These are phyloP conservation scores for Polyommatus iphigenia DNA, from an alignment of 2,888 invertebrate genomes.

Conservation along the genomic window DNA sequence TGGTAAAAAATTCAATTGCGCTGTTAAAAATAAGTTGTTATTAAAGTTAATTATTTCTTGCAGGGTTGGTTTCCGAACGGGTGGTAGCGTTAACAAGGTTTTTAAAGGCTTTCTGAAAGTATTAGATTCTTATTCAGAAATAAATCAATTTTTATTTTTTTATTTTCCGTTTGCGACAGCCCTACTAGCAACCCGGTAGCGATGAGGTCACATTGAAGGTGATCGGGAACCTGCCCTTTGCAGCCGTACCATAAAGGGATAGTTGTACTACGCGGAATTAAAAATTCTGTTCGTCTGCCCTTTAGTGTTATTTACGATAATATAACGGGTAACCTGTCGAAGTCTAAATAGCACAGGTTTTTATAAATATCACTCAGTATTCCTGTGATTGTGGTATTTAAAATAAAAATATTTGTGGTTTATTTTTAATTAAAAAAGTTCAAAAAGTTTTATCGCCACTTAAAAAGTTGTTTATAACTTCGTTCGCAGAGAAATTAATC, in stretches of 20 bases:
- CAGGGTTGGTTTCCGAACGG: too few species aligned
- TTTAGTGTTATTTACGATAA: slow-evolving; percentile 38
- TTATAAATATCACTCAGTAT: not conserved
- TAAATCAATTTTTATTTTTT: not conserved
- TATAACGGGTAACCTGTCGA: slow-evolving; percentile 16
- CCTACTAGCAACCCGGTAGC: slow-evolving; percentile 62
- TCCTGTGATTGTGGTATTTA: not conserved
- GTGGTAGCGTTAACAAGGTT: not conserved
- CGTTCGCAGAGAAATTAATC: too few species aligned
- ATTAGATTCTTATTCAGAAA: not conserved
- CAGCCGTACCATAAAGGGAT: slow-evolving; percentile 56
- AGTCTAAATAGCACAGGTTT: slow-evolving; percentile 3
- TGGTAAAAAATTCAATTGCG: not conserved
- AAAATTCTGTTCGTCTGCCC: slow-evolving; percentile 41
- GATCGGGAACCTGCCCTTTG: slow-evolving; percentile 62
- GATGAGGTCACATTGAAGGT: slow-evolving; percentile 59
- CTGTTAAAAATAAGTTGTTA: not conserved
- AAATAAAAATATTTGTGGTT: not conserved
- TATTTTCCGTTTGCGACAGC: not conserved
- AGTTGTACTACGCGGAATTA: slow-evolving; percentile 44
- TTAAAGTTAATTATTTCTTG: not conserved
- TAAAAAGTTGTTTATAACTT: too few species aligned
- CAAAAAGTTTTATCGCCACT: not conserved
- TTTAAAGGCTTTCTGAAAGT: not conserved
- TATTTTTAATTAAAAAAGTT: not conserved